phyloP scores from a whole-genome alignment of 2,113 vertebrate species.

The Nyctereutes procyonoides region DNA sequence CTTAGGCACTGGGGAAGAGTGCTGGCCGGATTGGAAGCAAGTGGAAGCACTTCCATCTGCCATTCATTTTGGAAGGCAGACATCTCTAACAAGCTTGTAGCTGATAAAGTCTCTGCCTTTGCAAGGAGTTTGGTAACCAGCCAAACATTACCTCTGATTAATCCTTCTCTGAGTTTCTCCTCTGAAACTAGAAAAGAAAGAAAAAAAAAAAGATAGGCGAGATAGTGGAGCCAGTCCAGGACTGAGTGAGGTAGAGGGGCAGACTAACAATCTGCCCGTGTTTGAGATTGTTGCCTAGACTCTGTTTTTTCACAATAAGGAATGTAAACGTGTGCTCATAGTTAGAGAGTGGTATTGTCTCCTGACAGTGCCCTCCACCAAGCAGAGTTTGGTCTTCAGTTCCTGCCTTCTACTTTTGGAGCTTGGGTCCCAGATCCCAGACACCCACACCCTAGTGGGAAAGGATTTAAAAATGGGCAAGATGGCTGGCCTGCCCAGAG shows the following conservation, averaged over 20 bases:
- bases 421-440: not conserved
- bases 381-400: not conserved
- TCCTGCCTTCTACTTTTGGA: not conserved
- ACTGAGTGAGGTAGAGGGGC: rapidly evolving
- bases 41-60: not conserved
- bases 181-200: not conserved
- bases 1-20: not conserved
- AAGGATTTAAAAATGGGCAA: not conserved
- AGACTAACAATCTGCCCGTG: not conserved
- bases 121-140: not conserved
- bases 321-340: rapidly evolving
- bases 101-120: not conserved
- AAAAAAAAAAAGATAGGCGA: not conserved
- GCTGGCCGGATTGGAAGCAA: not conserved
- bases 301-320: not conserved
- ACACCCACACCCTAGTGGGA: no score
- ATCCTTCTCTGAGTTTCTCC: not conserved
- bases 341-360: no score
- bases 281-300: not conserved
- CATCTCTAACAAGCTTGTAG: not conserved
- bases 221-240: not conserved
- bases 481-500: not conserved
- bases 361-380: rapidly evolving
- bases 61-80: not conserved
- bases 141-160: not conserved